Conservation (phyloP, 2,888 invertebrate species). For the Scotopteryx bipunctaria region DNA sequence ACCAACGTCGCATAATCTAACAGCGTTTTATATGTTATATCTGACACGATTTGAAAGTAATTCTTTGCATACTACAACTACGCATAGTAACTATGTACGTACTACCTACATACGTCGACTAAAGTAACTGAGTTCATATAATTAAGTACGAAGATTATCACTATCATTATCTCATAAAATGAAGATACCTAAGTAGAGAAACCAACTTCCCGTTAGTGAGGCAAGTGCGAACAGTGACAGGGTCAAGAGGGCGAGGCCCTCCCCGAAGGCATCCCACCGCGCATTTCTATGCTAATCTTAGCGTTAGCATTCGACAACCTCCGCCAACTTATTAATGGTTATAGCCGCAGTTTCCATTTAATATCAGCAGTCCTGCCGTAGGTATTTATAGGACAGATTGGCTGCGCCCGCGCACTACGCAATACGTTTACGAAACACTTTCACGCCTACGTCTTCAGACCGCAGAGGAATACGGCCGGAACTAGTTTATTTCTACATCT, state of each 20-base stretch:
- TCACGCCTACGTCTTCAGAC: conserved; percentile 68
- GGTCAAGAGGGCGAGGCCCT: conserved; percentile 78
- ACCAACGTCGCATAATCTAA: conserved; percentile 44
- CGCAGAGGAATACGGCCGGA: conserved; percentile 64
- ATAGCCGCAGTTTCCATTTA: conserved; percentile 70
- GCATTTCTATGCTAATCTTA: conserved; percentile 80
- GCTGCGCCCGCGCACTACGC: conserved; percentile 65
- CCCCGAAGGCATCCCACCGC: conserved; percentile 67
- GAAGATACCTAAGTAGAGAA: conserved; percentile 56
- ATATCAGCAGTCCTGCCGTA: conserved; percentile 60
- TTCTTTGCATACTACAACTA: too few species aligned
- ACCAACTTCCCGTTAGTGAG: conserved; percentile 74
- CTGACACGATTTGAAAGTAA: too few species aligned
- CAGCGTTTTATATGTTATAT: conserved; percentile 26
- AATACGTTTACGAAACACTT: conserved; percentile 72
- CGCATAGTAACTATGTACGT: too few species aligned
- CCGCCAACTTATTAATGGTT: conserved; percentile 77
- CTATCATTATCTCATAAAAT: conserved; percentile 53
- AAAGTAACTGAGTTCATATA: conserved; percentile 32
- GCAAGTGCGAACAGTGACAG: conserved; percentile 74
- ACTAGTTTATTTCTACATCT: conserved; percentile 80
- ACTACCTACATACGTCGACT: background rate
- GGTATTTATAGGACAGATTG: conserved; percentile 49
- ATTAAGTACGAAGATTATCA: conserved; percentile 52
- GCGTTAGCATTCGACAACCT: conserved; percentile 70